Percentiles rank a stretch among this genome's conserved stretches.
Evolutionary conservation across 2,113 vertebrate species (phyloP).

Genomic region (Lophura nycthemera): DNA sequence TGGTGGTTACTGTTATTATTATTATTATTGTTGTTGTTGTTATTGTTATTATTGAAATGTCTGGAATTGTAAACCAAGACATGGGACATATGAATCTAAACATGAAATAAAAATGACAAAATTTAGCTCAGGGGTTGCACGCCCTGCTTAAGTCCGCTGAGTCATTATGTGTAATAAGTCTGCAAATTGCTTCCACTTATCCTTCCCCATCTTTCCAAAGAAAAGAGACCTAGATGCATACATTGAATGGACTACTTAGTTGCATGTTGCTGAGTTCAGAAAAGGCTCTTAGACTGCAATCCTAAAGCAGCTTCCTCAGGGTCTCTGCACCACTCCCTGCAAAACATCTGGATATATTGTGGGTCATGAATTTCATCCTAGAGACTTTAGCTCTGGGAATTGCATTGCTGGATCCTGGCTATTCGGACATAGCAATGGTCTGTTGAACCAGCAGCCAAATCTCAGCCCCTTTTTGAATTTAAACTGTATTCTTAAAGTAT

Average conservation of each 20-base stretch:
- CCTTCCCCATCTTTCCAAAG: not conserved
- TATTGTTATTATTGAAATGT: not conserved
- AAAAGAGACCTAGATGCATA: not conserved
- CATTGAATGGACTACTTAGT: not conserved
- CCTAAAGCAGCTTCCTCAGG: not conserved
- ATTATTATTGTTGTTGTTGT: accelerated
- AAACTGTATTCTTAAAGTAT: not conserved
- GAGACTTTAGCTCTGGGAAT: not conserved
- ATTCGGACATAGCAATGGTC: accelerated
- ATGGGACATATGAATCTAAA: not conserved
- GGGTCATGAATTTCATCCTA: not conserved
- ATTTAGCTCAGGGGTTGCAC: not conserved
- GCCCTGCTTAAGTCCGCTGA: not conserved
- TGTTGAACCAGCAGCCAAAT: not conserved
- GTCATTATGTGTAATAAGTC: not conserved
- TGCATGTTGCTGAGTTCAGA: not conserved
- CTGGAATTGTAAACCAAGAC: not conserved
- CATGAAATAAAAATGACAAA: not conserved
- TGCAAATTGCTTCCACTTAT: not conserved
- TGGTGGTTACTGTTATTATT: accelerated
- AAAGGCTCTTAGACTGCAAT: not conserved
- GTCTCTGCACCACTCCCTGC: not conserved
- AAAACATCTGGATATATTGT: accelerated
- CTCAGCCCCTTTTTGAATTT: not conserved
- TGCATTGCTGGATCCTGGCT: not conserved